Percentiles rank a stretch among this genome's conserved stretches.
These are phyloP conservation scores for Platichthys flesus DNA, from an alignment of 2,113 vertebrate species.

Conservation along the genomic window DNA sequence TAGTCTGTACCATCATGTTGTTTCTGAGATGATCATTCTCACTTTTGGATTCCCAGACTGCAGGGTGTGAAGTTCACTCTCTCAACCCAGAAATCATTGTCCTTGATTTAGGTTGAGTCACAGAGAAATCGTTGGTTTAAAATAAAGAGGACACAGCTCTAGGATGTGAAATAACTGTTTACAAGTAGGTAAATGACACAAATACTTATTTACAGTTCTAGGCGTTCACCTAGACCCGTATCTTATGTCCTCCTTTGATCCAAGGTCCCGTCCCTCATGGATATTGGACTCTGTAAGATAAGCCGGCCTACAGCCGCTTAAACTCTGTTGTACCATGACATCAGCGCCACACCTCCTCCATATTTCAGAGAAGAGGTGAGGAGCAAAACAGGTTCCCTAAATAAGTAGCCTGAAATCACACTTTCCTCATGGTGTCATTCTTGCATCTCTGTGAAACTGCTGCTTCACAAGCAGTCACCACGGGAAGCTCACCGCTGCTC, in stretches of 20 bases:
- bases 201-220: neutral
- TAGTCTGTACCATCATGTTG: slow-evolving; percentile 16
- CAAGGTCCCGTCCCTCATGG: slow-evolving; percentile 17
- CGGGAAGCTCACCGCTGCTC: slow-evolving; percentile 13
- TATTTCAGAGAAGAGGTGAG: slow-evolving; percentile 23
- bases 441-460: slow-evolving; percentile 13
- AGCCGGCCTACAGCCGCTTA: neutral
- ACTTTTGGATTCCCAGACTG: slow-evolving; percentile 1
- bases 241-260: slow-evolving; percentile 7
- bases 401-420: slow-evolving; percentile 36
- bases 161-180: neutral
- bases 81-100: slow-evolving; percentile 9
- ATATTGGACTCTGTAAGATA: slow-evolving; percentile 44
- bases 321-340: slow-evolving; percentile 13
- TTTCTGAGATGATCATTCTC: neutral
- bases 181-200: neutral
- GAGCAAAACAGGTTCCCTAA: slow-evolving; percentile 12
- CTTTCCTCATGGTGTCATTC: neutral
- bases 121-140: slow-evolving; percentile 3
- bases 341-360: neutral
- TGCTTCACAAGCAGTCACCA: slow-evolving; percentile 28
- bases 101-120: slow-evolving; percentile 1
- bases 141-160: slow-evolving; percentile 20
- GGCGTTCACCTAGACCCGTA: neutral
- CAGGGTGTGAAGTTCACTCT: slow-evolving; percentile 59